These are phyloP conservation scores for Euproctis similis DNA, from an alignment of 2,888 invertebrate species.

Conservation along the genomic window DNA sequence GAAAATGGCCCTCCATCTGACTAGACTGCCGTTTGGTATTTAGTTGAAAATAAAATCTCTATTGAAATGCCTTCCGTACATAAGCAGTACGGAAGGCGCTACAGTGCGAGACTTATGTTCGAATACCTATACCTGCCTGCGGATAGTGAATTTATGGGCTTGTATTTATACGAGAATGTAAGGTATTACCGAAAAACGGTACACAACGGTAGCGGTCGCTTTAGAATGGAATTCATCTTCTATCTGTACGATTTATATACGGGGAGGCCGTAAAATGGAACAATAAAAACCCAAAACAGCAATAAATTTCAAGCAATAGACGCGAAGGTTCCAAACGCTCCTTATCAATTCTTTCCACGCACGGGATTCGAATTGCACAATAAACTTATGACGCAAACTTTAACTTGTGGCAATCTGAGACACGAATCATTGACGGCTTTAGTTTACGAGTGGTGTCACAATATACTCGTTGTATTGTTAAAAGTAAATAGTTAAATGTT, in stretches of 20 bases:
- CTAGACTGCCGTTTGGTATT: conserved; percentile 37
- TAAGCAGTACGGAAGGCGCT: conserved; percentile 21
- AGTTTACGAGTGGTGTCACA: no score
- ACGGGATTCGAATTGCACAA: conserved; percentile 61
- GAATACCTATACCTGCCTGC: not conserved
- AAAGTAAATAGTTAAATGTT: conserved; percentile 25
- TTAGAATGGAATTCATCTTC: conserved; percentile 68
- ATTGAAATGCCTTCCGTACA: conserved; percentile 24
- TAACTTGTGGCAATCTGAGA: conserved; percentile 21
- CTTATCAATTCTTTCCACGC: conserved; percentile 75
- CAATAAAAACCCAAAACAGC: conserved; percentile 78
- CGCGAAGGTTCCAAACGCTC: conserved; percentile 72
- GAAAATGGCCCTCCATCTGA: conserved; percentile 48
- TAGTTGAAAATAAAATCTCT: conserved; percentile 32
- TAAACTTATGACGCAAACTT: conserved; percentile 67
- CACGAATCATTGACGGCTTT: no score
- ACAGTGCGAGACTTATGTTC: conserved; percentile 4
- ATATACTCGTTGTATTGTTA: no score
- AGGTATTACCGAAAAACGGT: conserved; percentile 45
- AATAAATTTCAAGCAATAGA: conserved; percentile 76
- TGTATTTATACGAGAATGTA: conserved; percentile 38
- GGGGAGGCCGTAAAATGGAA: conserved; percentile 75
- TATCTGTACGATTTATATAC: conserved; percentile 74
- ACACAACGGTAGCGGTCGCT: conserved; percentile 60
- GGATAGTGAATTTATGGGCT: conserved; percentile 22